These are phyloP conservation scores for Zonotrichia albicollis DNA, from an alignment of 2,797 vertebrate genomes.

Conservation along the genomic window DNA sequence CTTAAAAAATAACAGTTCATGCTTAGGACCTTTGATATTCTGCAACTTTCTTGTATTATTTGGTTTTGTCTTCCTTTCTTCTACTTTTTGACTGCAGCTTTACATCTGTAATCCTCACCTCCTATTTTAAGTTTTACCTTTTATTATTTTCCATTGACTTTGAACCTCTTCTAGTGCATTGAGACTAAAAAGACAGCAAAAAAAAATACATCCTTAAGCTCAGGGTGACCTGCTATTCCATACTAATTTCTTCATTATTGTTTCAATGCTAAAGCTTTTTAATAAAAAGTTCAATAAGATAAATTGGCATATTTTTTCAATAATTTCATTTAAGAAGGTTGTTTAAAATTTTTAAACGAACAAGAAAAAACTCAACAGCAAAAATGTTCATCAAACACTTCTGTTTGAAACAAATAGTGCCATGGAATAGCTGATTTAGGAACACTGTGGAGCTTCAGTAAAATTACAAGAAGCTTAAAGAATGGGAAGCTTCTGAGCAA, in stretches of 20 bases:
- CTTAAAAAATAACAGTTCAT: neutral
- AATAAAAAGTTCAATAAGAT: neutral
- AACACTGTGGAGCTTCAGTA: neutral
- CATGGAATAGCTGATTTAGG: neutral
- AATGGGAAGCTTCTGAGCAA: neutral
- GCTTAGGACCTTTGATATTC: neutral
- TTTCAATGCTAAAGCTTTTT: neutral
- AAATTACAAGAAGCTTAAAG: neutral
- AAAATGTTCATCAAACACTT: neutral
- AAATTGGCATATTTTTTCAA: neutral
- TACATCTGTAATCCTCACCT: neutral
- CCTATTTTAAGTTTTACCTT: neutral
- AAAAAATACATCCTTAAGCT: neutral
- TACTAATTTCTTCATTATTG: neutral
- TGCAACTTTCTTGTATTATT: neutral
- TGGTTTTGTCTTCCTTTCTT: neutral
- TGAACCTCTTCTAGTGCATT: neutral
- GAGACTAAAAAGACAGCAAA: neutral
- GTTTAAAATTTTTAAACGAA: neutral
- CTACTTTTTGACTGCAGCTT: neutral
- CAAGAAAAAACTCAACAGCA: neutral
- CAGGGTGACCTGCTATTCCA: neutral
- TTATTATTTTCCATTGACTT: neutral
- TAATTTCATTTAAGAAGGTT: neutral
- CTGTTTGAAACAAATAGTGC: neutral